phyloP scores from a whole-genome alignment of 2,888 invertebrate species.

The Eristalis tenax region DNA sequence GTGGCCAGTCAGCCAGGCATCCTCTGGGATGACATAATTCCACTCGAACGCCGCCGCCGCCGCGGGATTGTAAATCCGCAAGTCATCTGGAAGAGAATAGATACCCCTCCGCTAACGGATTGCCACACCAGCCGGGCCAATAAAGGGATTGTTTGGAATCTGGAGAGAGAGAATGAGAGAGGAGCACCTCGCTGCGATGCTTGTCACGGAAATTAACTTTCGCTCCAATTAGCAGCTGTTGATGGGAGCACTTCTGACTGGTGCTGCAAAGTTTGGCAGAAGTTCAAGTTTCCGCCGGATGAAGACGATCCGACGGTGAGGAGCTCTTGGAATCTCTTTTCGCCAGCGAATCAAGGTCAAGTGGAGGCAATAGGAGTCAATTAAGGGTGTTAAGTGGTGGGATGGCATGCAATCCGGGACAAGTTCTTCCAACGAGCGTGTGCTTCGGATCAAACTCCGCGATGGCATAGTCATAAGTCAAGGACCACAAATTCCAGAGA shows the following conservation, averaged over 20 bases:
- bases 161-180: not conserved
- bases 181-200: constrained; percentile 1
- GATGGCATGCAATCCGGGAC: too few species aligned
- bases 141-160: not conserved
- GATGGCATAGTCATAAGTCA: not conserved
- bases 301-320: not conserved
- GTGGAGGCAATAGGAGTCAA: too few species aligned
- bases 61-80: constrained; percentile 35
- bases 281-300: not conserved
- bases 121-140: not conserved
- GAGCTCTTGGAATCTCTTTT: not conserved
- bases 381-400: too few species aligned
- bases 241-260: constrained; percentile 35
- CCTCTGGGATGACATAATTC: constrained; percentile 35
- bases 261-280: not conserved
- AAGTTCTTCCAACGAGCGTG: too few species aligned
- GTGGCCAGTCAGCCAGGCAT: not conserved
- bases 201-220: constrained; percentile 24
- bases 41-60: not conserved
- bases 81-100: constrained; percentile 40
- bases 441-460: too few species aligned
- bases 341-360: too few species aligned
- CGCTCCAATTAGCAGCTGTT: constrained; percentile 49
- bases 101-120: constrained; percentile 8
- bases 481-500: not conserved